Conservation (phyloP, 2,113 vertebrate species). For the Oxygymnocypris stewartii region DNA sequence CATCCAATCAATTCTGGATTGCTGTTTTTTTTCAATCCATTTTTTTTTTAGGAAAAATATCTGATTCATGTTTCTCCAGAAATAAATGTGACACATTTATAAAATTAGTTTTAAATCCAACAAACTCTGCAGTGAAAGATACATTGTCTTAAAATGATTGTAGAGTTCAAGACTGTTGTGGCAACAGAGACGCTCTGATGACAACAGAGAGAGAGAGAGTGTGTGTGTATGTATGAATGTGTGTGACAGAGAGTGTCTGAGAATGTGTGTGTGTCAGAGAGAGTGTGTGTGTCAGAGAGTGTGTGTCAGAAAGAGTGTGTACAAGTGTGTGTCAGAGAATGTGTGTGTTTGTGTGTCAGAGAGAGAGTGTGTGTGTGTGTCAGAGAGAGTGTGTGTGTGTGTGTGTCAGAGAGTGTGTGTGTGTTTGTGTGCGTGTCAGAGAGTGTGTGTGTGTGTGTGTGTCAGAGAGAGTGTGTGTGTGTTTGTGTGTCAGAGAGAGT, state of each 20-base stretch:
- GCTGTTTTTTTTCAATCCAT: background rate
- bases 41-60: background rate
- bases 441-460: too few relatives aligned
- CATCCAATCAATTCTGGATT: background rate
- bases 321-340: background rate
- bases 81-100: background rate
- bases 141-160: background rate
- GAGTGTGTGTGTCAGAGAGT: background rate
- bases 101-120: background rate
- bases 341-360: too few relatives aligned
- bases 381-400: too few relatives aligned
- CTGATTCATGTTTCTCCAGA: background rate
- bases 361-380: too few relatives aligned
- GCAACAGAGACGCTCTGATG: conserved; percentile 29
- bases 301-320: too few relatives aligned
- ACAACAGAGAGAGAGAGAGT: background rate
- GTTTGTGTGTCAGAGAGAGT: too few relatives aligned
- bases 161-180: conserved; percentile 24
- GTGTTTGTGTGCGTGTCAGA: background rate
- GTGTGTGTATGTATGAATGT: too few relatives aligned
- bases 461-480: background rate
- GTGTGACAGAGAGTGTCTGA: too few relatives aligned
- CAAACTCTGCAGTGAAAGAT: background rate
- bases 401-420: too few relatives aligned
- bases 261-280: background rate